These are phyloP conservation scores for Sminthurides bifidus DNA, from an alignment of 1,140 invertebrate genomes.

Conservation along the genomic window DNA sequence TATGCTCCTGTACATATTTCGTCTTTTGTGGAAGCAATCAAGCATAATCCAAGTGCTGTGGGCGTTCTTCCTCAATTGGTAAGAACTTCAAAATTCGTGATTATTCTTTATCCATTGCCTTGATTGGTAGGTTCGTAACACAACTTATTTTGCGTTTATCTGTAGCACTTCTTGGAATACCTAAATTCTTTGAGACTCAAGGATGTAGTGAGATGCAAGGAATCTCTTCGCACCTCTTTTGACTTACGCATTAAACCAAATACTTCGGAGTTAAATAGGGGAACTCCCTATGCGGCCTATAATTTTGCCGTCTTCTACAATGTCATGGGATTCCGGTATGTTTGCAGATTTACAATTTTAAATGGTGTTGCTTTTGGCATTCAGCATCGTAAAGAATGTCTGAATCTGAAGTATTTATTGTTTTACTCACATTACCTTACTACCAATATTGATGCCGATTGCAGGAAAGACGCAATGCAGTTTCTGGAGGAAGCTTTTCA, in stretches of 20 bases:
- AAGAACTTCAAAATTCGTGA: not conserved
- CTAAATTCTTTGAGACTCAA: constrained; percentile 74
- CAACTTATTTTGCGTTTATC: not conserved
- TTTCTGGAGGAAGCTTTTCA: constrained; percentile 72
- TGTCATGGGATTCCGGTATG: constrained; percentile 70
- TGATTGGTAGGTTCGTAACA: not conserved
- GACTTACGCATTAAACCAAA: constrained; percentile 37
- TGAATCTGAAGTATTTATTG: not conserved
- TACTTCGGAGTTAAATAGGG: constrained; percentile 52
- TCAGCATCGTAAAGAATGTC: not conserved
- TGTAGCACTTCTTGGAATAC: constrained; percentile 76
- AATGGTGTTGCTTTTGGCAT: not conserved
- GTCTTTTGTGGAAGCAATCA: constrained; percentile 19
- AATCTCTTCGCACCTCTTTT: constrained; percentile 59
- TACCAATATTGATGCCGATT: constrained; percentile 23
- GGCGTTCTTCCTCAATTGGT: constrained; percentile 25
- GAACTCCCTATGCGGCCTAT: constrained; percentile 73
- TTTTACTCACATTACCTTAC: constrained; percentile 4
- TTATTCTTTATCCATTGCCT: not conserved
- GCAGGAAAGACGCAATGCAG: constrained; percentile 58
- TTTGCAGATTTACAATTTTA: constrained; percentile 15
- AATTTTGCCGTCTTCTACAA: constrained; percentile 78
- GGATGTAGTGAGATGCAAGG: constrained; percentile 76
- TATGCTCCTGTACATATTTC: constrained; percentile 21
- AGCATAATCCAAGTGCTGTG: constrained; percentile 22